phyloP scores from a whole-genome alignment of 2,888 invertebrate genomes.

The Nomada fabriciana region DNA sequence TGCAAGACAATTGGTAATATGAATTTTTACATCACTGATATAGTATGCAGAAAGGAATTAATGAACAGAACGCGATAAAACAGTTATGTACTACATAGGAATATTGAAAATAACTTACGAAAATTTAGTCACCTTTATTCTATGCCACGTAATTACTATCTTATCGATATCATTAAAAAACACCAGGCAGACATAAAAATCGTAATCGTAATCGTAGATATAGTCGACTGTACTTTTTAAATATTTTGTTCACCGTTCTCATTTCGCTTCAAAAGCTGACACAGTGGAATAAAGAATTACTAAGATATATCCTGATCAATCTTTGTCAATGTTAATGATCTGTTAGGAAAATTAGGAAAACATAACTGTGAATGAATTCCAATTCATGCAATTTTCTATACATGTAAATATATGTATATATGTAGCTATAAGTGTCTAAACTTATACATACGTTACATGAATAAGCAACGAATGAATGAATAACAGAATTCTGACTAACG shows the following conservation, averaged over 20 bases:
- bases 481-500: conserved; percentile 31
- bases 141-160: conserved; percentile 14
- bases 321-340: too few relatives aligned
- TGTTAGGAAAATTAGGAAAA: too few relatives aligned
- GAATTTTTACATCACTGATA: background rate
- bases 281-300: too few relatives aligned
- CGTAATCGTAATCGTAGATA: background rate
- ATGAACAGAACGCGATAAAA: background rate
- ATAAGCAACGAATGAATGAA: conserved; percentile 21
- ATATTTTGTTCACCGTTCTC: background rate
- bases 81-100: background rate
- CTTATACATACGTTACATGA: background rate
- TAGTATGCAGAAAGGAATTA: too few relatives aligned
- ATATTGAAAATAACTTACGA: background rate
- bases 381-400: background rate
- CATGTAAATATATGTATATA: too few relatives aligned
- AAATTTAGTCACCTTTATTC: background rate
- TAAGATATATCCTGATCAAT: too few relatives aligned
- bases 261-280: background rate
- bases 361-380: too few relatives aligned
- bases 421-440: background rate
- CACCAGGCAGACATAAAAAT: background rate
- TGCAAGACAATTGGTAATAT: background rate
- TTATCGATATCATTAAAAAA: conserved; percentile 18
- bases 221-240: background rate